These are phyloP conservation scores for Lagorchestes hirsutus DNA, from an alignment of 2,797 vertebrate species.

Conservation along the genomic window DNA sequence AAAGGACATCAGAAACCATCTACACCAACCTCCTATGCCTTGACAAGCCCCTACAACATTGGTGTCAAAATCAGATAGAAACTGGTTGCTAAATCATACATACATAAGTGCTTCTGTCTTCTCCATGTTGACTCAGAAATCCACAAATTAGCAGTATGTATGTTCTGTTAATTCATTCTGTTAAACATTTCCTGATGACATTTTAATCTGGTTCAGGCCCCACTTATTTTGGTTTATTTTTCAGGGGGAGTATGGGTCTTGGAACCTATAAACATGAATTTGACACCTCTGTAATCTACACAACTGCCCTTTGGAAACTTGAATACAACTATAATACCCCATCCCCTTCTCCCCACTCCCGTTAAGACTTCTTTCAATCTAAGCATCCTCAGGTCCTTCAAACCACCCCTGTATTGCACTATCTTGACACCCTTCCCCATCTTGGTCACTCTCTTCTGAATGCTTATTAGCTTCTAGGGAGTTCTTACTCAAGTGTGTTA, in stretches of 20 bases:
- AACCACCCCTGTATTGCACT: neutral
- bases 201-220: neutral
- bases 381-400: neutral
- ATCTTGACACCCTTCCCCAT: neutral
- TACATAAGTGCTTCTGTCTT: neutral
- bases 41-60: neutral
- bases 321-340: neutral
- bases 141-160: neutral
- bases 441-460: neutral
- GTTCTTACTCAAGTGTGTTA: neutral
- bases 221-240: neutral
- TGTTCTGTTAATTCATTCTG: neutral
- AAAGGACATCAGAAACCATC: neutral
- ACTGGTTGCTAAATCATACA: neutral
- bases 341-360: neutral
- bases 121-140: neutral
- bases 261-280: neutral
- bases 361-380: neutral
- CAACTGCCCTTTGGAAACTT: neutral
- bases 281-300: neutral
- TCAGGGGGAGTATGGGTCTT: neutral
- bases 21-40: neutral
- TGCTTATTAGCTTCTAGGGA: neutral
- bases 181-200: neutral
- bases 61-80: neutral